Evolutionary conservation across 2,888 invertebrate genomes (phyloP).

Genomic region (Agrilus biguttatus): DNA sequence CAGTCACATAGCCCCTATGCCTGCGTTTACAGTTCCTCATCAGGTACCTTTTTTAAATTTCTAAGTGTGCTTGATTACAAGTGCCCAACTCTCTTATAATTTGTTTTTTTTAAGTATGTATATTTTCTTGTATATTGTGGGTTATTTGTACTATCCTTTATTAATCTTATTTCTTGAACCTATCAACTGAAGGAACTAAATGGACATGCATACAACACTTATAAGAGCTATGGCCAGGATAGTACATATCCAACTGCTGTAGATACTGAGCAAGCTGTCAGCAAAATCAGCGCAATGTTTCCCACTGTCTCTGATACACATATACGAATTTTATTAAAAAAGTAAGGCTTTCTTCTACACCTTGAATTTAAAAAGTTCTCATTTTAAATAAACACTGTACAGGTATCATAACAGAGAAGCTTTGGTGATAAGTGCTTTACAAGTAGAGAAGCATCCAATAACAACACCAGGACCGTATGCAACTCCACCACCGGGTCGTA

Average conservation of each 20-base stretch:
- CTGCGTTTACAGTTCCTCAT: constrained; percentile 44
- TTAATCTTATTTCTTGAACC: too few relatives aligned
- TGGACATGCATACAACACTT: constrained; percentile 14
- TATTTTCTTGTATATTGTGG: constrained; percentile 20
- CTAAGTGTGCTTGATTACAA: not conserved
- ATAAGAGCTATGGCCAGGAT: constrained; percentile 43
- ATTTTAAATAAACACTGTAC: constrained; percentile 17
- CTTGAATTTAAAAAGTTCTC: too few relatives aligned
- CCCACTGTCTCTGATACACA: constrained; percentile 83
- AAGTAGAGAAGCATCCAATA: constrained; percentile 84
- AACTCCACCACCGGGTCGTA: constrained; percentile 51
- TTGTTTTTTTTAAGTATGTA: not conserved
- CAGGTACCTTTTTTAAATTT: constrained; percentile 24
- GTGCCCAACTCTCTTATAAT: not conserved
- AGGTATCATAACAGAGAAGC: constrained; percentile 90
- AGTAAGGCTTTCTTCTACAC: constrained; percentile 63
- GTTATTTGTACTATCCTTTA: constrained; percentile 1
- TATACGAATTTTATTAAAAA: constrained; percentile 71
- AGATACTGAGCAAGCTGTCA: constrained; percentile 59
- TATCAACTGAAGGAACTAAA: not conserved
- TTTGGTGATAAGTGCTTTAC: constrained; percentile 81
- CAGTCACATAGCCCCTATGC: constrained; percentile 47
- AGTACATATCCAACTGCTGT: constrained; percentile 43
- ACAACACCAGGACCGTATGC: constrained; percentile 74
- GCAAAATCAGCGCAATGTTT: constrained; percentile 75